These are phyloP conservation scores for Petrolisthes manimaculis DNA, from an alignment of 2,888 invertebrate species.

Conservation along the genomic window DNA sequence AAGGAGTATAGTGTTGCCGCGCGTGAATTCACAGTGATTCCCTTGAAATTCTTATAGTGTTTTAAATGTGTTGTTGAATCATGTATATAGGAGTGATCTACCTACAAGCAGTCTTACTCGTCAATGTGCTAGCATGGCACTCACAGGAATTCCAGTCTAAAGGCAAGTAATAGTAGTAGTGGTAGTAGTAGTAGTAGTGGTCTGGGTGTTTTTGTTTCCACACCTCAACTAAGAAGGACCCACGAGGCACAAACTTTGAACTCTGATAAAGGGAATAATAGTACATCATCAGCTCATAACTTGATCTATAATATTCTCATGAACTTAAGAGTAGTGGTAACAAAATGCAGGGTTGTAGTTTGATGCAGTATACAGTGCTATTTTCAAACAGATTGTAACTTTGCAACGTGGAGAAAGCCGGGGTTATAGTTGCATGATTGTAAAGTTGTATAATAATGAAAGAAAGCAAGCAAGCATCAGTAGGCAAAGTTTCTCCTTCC, in stretches of 20 bases:
- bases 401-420: too few relatives aligned
- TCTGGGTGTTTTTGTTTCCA: constrained; percentile 4
- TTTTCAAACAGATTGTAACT: too few relatives aligned
- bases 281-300: neutral
- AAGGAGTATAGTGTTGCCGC: constrained; percentile 25
- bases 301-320: neutral
- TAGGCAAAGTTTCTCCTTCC: too few relatives aligned
- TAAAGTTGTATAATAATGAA: too few relatives aligned
- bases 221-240: neutral
- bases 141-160: neutral
- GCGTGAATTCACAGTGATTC: constrained; percentile 41
- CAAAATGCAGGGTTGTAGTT: too few relatives aligned
- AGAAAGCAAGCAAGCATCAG: too few relatives aligned
- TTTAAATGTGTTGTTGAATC: constrained; percentile 47
- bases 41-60: constrained; percentile 2
- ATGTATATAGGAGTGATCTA: constrained; percentile 38
- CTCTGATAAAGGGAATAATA: neutral
- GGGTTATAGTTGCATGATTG: too few relatives aligned
- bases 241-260: constrained; percentile 13
- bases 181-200: neutral
- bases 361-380: too few relatives aligned
- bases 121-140: neutral
- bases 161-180: neutral
- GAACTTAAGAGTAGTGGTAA: too few relatives aligned
- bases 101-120: constrained; percentile 39